A percentile compares a stretch with the other conserved stretches of the same genome.
phyloP scores from a whole-genome alignment of 2,888 invertebrate species.

The Drosophila gaucha region DNA sequence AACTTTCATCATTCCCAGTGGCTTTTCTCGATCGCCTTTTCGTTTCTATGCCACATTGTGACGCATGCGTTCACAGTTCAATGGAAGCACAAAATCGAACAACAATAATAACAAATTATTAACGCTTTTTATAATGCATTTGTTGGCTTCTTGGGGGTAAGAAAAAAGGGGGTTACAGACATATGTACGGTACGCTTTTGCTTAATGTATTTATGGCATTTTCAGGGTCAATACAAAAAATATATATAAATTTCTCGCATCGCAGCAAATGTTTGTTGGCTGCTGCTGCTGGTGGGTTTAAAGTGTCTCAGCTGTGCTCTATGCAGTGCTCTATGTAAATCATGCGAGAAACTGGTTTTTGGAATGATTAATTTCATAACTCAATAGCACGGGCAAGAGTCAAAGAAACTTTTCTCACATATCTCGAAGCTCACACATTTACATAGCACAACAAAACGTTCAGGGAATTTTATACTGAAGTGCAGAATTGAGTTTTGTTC shows the following conservation, averaged over 20 bases:
- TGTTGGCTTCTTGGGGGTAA: not conserved
- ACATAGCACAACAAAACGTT: slow-evolving; percentile 9
- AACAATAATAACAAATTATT: slow-evolving; percentile 55
- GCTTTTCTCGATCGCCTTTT: slow-evolving; percentile 13
- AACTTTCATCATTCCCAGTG: slow-evolving; percentile 3
- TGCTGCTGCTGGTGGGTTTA: slow-evolving; percentile 65
- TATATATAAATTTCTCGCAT: slow-evolving; percentile 52
- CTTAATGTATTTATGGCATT: slow-evolving; percentile 78
- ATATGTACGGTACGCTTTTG: slow-evolving; percentile 62
- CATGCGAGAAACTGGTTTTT: slow-evolving; percentile 67
- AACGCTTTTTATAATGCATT: slow-evolving; percentile 51
- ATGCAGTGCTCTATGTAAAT: slow-evolving; percentile 77
- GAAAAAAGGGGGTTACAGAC: slow-evolving; percentile 13
- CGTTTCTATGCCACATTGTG: slow-evolving; percentile 32
- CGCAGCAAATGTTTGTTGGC: slow-evolving; percentile 73
- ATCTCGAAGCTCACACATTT: slow-evolving; percentile 14
- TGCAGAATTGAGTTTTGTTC: slow-evolving; percentile 11
- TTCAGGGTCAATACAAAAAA: slow-evolving; percentile 69
- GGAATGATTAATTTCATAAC: slow-evolving; percentile 76
- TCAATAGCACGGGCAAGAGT: slow-evolving; percentile 48
- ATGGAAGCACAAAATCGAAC: slow-evolving; percentile 49
- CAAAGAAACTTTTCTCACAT: slow-evolving; percentile 59
- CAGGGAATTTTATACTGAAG: slow-evolving; percentile 2
- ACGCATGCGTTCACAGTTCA: slow-evolving; percentile 62
- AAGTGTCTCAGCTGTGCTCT: slow-evolving; percentile 73